Evolutionary conservation across 2,888 invertebrate species (phyloP).

Genomic region (Folsomia manolachei): DNA sequence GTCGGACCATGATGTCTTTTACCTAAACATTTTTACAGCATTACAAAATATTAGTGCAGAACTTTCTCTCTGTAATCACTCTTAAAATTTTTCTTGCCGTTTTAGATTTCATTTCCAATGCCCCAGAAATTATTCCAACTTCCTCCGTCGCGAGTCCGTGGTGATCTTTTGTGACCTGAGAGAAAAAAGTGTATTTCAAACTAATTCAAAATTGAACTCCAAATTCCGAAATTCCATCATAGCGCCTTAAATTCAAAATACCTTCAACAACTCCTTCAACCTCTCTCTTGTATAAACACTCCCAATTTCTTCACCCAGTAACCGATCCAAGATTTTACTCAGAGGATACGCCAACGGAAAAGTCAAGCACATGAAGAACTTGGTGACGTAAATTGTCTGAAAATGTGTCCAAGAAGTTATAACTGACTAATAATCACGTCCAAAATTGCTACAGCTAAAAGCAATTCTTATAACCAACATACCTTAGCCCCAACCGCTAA

Average conservation of each 20-base stretch:
- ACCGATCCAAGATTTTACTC: conserved; percentile 77
- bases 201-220: not conserved
- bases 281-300: conserved; percentile 94
- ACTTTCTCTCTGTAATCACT: conserved; percentile 79
- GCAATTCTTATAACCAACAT: not conserved
- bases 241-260: conserved; percentile 54
- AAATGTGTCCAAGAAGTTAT: too few relatives aligned
- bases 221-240: not conserved
- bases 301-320: conserved; percentile 95
- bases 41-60: too few relatives aligned
- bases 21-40: too few relatives aligned
- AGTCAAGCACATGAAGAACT: conserved; percentile 88
- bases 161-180: conserved; percentile 77
- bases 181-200: too few relatives aligned
- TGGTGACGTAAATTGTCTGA: conserved; percentile 84
- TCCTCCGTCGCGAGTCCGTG: conserved; percentile 90
- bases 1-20: conserved; percentile 26
- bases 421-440: too few relatives aligned
- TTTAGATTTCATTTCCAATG: conserved; percentile 90
- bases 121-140: conserved; percentile 95
- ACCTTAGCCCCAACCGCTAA: conserved; percentile 85
- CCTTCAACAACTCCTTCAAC: conserved; percentile 90
- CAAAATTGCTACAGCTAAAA: too few relatives aligned
- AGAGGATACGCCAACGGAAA: conserved; percentile 90
- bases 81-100: conserved; percentile 77